Evolutionary conservation across 1,140 invertebrate genomes (phyloP), one percentile per base, ranked within the genome.

Genomic region (Dinoponera quadriceps): DNA sequence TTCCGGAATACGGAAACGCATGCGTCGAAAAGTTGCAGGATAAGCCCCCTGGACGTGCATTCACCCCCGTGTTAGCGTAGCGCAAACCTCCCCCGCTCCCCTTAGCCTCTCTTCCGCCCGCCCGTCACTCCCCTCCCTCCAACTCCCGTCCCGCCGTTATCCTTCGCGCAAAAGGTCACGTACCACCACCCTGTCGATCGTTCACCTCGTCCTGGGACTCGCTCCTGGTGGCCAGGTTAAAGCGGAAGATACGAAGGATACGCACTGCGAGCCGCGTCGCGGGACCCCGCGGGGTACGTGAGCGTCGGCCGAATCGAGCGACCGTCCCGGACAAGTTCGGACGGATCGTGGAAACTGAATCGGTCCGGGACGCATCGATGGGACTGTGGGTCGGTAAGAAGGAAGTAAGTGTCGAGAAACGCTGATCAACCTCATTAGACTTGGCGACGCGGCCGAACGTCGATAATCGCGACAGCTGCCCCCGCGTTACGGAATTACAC

Each of bases 131-230:
- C 38, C 9, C 63, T 65, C 5, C 48, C 75, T 14, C 29, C 22
- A 44, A 83, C 78, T 82, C 85, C 77, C 89, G 82, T 87, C 91
- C 88, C 88, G 88, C 89, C 92, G 88, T 93, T 93, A 93, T 93
- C 93, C 92, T 93, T 93, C 92, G 91, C 89, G 91, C 91, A 92
- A 93, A 93, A 93, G 93, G 93, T 93, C 93, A 93, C 92, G 92
- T 93, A 91, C 92, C 84, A 88, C 93, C 90, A 91, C 91, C 92
- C 92, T 91, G 90, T 88, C 92, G 93, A 93, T 92, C 93, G 92
- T 93, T 93, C 93, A 93, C 92, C 93, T 93, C 91, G 91, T 92
- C 92, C 92, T 93, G 91, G 92, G 91, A 93, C 88, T 88, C 89
- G 90, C 88, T 92, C 90, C 92, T 90, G 89, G 83, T 87, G 82